Conservation (phyloP, 2,888 invertebrate genomes). For the Callyntrura guangdongensis region DNA sequence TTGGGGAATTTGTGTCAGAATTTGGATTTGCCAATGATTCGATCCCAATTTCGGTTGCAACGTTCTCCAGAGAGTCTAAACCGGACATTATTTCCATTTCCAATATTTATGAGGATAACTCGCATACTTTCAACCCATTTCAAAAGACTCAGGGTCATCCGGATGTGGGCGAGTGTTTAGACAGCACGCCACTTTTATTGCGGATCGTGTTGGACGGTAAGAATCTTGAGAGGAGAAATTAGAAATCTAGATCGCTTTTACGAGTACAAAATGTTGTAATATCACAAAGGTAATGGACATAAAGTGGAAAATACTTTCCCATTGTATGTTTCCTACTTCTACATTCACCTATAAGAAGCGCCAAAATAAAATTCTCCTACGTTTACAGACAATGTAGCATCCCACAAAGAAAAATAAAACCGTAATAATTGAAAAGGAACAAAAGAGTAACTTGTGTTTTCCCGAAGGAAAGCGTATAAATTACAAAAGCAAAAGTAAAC, state of each 20-base stretch:
- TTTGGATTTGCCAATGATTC: conserved; percentile 84
- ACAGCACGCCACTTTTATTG: conserved; percentile 83
- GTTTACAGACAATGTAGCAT: no score
- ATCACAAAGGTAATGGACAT: no score
- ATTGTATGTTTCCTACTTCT: no score
- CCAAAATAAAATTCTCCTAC: no score
- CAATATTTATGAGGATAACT: conserved; percentile 84
- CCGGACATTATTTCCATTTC: conserved; percentile 84
- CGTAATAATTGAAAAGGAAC: no score
- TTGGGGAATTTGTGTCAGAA: conserved; percentile 84
- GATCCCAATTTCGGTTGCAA: conserved; percentile 84
- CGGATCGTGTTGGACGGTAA: conserved; percentile 83
- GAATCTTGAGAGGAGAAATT: background rate
- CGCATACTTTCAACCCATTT: conserved; percentile 83
- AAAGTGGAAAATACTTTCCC: no score
- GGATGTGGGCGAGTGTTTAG: conserved; percentile 84
- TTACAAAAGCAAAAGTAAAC: no score
- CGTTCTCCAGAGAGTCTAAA: conserved; percentile 83
- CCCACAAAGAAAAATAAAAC: no score
- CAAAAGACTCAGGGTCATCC: conserved; percentile 83
- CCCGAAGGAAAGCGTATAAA: no score
- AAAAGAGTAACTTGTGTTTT: no score
- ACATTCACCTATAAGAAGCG: no score
- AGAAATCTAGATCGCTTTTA: background rate
- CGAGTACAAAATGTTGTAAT: no score